Conservation (phyloP, 37 sponge, comb jelly and placozoan species). For the Bolinopsis microptera region DNA sequence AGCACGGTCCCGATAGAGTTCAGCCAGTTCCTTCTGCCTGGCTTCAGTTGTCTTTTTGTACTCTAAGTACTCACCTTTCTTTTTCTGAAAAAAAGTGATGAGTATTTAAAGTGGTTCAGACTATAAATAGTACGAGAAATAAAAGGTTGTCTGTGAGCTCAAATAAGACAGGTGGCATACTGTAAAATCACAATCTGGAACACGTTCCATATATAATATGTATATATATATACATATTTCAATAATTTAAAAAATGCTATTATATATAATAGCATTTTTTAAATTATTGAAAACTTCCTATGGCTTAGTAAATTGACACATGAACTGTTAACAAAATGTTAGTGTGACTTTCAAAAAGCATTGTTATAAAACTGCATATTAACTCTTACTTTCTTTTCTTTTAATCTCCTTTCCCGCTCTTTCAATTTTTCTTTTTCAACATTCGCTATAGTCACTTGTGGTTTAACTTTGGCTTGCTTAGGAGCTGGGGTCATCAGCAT, state of each 20-base stretch:
- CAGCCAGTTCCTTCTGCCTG: slow-evolving; percentile 40
- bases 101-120: too few relatives aligned
- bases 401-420: slow-evolving; percentile 2
- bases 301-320: too few relatives aligned
- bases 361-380: too few relatives aligned
- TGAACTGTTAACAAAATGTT: too few relatives aligned
- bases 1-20: slow-evolving; percentile 42
- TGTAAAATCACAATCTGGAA: neutral
- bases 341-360: too few relatives aligned
- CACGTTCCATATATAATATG: neutral
- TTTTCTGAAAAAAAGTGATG: slow-evolving; percentile 28
- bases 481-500: slow-evolving; percentile 88
- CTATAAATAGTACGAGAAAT: too few relatives aligned
- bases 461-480: slow-evolving; percentile 15
- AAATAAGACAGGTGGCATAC: neutral
- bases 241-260: too few relatives aligned
- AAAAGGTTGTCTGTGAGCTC: too few relatives aligned
- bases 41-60: slow-evolving; percentile 66
- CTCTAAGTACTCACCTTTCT: slow-evolving; percentile 63
- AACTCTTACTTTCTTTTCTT: slow-evolving; percentile 45
- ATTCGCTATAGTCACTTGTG: slow-evolving; percentile 23
- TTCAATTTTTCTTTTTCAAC: slow-evolving; percentile 18
- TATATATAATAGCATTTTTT: too few relatives aligned
- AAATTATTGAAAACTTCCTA: too few relatives aligned
- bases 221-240: too few relatives aligned